phyloP scores from a whole-genome alignment of 2,113 vertebrate species.

The Otocyon megalotis region DNA sequence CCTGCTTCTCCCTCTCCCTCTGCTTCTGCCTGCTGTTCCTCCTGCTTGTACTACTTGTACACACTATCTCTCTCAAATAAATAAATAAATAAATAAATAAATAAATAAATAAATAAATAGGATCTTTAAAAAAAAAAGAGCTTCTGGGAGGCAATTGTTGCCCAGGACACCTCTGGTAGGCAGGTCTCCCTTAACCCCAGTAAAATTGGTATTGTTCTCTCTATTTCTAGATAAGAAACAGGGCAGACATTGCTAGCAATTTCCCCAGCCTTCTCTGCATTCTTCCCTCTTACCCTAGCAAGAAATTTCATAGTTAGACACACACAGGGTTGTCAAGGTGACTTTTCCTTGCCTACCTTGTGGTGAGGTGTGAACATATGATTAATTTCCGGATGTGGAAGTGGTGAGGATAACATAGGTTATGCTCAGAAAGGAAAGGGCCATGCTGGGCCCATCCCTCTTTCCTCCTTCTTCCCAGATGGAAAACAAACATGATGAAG shows the following conservation, averaged over 20 bases:
- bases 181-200: background rate
- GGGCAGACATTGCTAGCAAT: background rate
- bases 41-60: too few relatives aligned
- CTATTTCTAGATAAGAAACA: background rate
- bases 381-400: slow-evolving; percentile 21
- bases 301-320: background rate
- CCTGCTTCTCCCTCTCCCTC: too few relatives aligned
- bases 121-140: background rate
- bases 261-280: background rate
- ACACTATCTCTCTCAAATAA: too few relatives aligned
- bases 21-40: too few relatives aligned
- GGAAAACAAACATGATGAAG: background rate
- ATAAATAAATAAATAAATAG: too few relatives aligned
- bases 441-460: background rate
- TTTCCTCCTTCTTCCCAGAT: slow-evolving; percentile 10
- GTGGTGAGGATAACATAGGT: background rate
- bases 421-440: background rate
- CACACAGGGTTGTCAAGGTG: background rate
- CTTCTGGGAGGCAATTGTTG: background rate
- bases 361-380: background rate
- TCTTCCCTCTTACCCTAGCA: background rate
- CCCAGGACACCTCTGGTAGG: background rate
- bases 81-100: too few relatives aligned
- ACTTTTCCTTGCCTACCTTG: background rate
- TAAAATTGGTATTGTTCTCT: background rate